Base-by-base conservation (phyloP, 1,140 invertebrate genomes). In the Antheraea pernyi region DNA sequence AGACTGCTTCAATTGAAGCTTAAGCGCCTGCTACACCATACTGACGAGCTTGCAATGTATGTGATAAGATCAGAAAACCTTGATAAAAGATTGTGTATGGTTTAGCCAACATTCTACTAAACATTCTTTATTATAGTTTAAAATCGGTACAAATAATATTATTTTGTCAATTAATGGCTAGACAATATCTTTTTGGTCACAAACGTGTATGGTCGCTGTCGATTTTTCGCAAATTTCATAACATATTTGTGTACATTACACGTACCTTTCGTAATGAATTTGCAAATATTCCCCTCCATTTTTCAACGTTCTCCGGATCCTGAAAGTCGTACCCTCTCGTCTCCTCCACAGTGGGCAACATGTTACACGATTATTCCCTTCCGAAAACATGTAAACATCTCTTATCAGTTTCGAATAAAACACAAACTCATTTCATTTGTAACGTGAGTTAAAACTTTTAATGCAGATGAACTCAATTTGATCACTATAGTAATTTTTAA, bases 231-330 rank as follows among this genome's bases (percentile, higher is more conserved):
- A 13, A 53, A 53, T 53, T 53, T 53, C 46, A 53, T 53, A 53
- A 53, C 46, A 53, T 53, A 53, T 53, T 53, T 53, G 0, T 53
- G 46, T 16, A 53, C 10, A 53, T 2, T 6, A 53, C 46, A 53
- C 72, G 19, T 46, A 96, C 96, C 95, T 96, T 97, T 79, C 95
- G 94, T 78, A 97, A 91, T 58, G 96, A 95, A 82, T 95, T 95
- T 82, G 97, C 95, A 92, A 98, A 97, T 53, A 98, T 94, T 76
- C 97, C 96, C 86, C 96, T 97, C 97, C 97, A 99, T 94, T 98
- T 97, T 75, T 94, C 94, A 74, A 94, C 94, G 92, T 98, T 98
- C 88, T 98, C 97, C 80, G 96, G 96, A 84, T 96, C 97, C 83
- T 95, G 95, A 91, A 98, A 98, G 93, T 98, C 96, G 93, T 97